Evolutionary conservation across 2,888 invertebrate species (phyloP).

Genomic region (Rhyacophila evoluta): DNA sequence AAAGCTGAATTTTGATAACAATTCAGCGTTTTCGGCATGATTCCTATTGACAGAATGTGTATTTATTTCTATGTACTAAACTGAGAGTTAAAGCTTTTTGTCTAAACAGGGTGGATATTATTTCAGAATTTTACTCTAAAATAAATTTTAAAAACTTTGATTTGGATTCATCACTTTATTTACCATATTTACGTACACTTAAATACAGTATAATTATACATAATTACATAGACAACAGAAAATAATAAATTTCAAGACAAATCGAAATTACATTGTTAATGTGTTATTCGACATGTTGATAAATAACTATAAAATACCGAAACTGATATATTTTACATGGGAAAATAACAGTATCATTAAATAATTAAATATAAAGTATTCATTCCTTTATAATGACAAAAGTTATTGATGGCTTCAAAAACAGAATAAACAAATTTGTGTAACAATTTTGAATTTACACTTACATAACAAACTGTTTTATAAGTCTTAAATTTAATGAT

Average conservation of each 20-base stretch:
- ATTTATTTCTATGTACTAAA: no score
- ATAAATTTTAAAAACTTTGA: neutral
- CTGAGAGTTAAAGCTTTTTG: no score
- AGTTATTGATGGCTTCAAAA: no score
- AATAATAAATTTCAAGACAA: constrained; percentile 26
- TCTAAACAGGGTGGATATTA: no score
- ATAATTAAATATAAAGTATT: neutral
- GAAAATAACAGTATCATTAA: neutral
- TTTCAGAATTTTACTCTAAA: no score
- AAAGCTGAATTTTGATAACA: no score
- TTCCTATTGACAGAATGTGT: no score
- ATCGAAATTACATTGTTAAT: neutral
- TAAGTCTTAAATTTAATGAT: constrained; percentile 26
- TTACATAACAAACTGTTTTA: constrained; percentile 26
- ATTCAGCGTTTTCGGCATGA: no score
- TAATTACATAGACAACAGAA: constrained; percentile 54
- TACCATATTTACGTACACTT: constrained; percentile 55
- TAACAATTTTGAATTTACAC: constrained; percentile 2
- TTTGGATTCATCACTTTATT: constrained; percentile 54
- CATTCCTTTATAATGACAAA: neutral
- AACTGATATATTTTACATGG: neutral
- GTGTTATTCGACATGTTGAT: neutral
- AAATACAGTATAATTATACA: constrained; percentile 53
- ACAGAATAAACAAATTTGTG: neutral
- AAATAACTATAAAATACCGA: neutral